These are phyloP conservation scores for Aleadryas rufinucha DNA, from an alignment of 2,113 vertebrate species.

Conservation along the genomic window DNA sequence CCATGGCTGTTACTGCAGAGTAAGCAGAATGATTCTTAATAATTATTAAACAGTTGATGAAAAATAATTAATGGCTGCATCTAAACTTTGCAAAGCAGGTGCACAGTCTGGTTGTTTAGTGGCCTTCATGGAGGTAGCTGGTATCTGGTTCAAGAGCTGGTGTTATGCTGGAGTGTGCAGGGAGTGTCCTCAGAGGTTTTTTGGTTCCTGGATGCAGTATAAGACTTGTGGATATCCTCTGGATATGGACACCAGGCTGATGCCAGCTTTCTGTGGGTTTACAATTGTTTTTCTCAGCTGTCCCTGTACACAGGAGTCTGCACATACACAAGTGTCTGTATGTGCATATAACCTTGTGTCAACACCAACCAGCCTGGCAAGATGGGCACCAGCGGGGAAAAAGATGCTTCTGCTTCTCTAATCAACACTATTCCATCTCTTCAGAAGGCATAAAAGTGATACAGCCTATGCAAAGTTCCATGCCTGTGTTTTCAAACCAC, in stretches of 20 bases:
- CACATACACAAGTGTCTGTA: fast-evolving
- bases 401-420: neutral
- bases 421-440: neutral
- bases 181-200: neutral
- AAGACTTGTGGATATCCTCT: neutral
- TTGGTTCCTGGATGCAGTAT: neutral
- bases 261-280: neutral
- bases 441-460: neutral
- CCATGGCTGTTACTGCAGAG: neutral
- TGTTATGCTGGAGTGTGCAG: neutral
- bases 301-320: neutral
- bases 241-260: neutral
- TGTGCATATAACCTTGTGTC: neutral
- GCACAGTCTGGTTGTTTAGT: neutral
- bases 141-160: neutral
- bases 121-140: neutral
- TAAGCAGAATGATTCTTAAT: constrained; percentile 2
- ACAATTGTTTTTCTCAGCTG: neutral
- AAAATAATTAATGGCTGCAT: neutral
- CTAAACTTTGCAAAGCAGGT: neutral
- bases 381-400: neutral
- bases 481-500: neutral
- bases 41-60: constrained; percentile 6
- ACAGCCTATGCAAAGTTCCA: neutral
- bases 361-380: neutral